Conservation (phyloP, 2,888 invertebrate genomes). For the Schizotus pectinicornis region DNA sequence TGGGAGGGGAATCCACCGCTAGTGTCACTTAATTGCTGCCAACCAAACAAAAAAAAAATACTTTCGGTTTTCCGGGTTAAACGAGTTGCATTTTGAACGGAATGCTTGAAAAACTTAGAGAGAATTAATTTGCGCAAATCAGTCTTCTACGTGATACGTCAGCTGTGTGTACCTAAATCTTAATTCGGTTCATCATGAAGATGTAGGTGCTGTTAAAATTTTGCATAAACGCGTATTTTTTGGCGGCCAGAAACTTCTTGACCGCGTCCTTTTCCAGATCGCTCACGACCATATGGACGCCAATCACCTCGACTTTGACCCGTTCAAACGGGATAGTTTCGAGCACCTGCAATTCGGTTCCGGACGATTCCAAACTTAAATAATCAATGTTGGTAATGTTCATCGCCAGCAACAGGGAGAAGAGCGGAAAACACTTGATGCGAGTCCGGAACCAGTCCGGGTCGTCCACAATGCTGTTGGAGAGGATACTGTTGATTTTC, state of each 20-base stretch:
- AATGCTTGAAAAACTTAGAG: too few species aligned
- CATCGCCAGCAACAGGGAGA: slow-evolving; percentile 79
- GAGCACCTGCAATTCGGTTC: slow-evolving; percentile 63
- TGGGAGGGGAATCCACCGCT: too few species aligned
- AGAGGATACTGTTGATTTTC: slow-evolving; percentile 60
- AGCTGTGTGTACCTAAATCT: slow-evolving; percentile 35
- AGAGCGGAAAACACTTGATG: slow-evolving; percentile 85
- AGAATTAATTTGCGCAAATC: slow-evolving; percentile 18
- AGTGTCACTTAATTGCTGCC: too few species aligned
- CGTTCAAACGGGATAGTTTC: slow-evolving; percentile 65
- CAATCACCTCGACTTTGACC: slow-evolving; percentile 58
- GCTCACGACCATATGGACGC: slow-evolving; percentile 52
- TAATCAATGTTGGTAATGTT: slow-evolving; percentile 73
- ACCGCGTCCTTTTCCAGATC: slow-evolving; percentile 53
- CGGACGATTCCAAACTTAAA: slow-evolving; percentile 69
- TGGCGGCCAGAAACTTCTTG: slow-evolving; percentile 53
- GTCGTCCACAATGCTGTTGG: slow-evolving; percentile 63
- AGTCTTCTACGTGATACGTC: slow-evolving; percentile 19
- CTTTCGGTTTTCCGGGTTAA: too few species aligned
- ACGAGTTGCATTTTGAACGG: background rate
- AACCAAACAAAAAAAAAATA: too few species aligned
- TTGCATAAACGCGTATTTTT: slow-evolving; percentile 54
- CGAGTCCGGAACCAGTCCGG: slow-evolving; percentile 71
- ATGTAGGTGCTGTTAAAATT: slow-evolving; percentile 53
- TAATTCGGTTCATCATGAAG: slow-evolving; percentile 47